A percentile compares a stretch with the other conserved stretches of the same genome.
phyloP scores from a whole-genome alignment of 2,113 vertebrate species.

The Oreochromis spilurus region DNA sequence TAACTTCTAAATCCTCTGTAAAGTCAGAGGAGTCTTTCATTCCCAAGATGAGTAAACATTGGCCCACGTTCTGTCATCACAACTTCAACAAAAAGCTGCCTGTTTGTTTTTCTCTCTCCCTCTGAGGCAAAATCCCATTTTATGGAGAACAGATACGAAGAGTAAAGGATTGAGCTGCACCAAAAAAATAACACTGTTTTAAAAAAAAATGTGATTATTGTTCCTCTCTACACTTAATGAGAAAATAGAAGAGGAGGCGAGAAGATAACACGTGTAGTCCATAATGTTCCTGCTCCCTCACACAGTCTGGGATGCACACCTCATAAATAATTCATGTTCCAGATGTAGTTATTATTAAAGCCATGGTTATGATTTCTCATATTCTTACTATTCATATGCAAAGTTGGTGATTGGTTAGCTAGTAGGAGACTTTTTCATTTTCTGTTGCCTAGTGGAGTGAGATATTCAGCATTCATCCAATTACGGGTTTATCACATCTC shows the following conservation, averaged over 20 bases:
- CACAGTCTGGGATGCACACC: neutral
- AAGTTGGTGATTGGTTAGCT: neutral
- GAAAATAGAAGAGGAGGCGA: neutral
- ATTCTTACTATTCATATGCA: slow-evolving; percentile 17
- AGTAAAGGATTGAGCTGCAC: neutral
- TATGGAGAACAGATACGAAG: neutral
- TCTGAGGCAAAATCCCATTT: neutral
- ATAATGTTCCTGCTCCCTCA: neutral
- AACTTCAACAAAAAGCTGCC: slow-evolving; percentile 16
- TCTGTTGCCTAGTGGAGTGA: neutral
- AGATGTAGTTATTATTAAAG: slow-evolving; percentile 15
- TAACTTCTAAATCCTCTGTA: slow-evolving; percentile 44
- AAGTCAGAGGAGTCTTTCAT: slow-evolving; percentile 41
- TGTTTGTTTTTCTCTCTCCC: neutral
- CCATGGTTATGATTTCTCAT: slow-evolving; percentile 11
- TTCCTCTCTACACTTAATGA: neutral
- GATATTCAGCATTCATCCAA: neutral
- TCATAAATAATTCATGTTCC: slow-evolving; percentile 18
- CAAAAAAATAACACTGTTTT: neutral
- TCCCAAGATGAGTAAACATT: slow-evolving; percentile 37
- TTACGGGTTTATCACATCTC: neutral
- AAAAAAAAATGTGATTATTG: neutral
- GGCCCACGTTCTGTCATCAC: slow-evolving; percentile 29
- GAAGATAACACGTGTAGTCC: neutral
- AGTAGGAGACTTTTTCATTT: neutral